These are phyloP conservation scores for Drosophila limbata DNA, from an alignment of 2,888 invertebrate species.

Conservation along the genomic window DNA sequence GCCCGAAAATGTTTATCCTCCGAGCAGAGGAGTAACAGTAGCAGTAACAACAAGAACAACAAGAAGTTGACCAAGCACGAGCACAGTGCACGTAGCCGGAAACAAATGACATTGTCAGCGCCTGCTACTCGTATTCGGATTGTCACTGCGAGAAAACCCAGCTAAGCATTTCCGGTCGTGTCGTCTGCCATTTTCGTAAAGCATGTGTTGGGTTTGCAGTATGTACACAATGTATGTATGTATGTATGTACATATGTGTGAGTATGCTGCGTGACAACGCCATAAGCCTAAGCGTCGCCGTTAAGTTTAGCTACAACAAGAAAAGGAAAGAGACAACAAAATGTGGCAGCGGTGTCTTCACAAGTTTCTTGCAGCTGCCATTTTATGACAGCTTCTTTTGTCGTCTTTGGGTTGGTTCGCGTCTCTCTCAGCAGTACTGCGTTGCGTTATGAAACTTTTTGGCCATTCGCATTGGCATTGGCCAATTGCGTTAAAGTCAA, in stretches of 20 bases:
- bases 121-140: conserved; percentile 30
- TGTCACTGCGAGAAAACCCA: conserved; percentile 67
- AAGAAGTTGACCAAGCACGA: conserved; percentile 54
- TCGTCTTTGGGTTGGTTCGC: conserved; percentile 31
- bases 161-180: conserved; percentile 75
- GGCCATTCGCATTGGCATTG: conserved; percentile 5
- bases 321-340: conserved; percentile 15
- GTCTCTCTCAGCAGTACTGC: neutral
- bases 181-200: conserved; percentile 43
- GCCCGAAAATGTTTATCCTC: conserved; percentile 14
- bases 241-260: conserved; percentile 6
- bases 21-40: conserved; percentile 2
- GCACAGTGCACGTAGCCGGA: conserved; percentile 76
- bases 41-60: conserved; percentile 6
- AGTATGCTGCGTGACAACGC: conserved; percentile 54
- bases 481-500: conserved; percentile 43
- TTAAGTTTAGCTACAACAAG: conserved; percentile 32
- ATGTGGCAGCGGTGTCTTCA: conserved; percentile 6
- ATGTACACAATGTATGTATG: conserved; percentile 1
- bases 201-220: conserved; percentile 29
- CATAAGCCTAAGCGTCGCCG: conserved; percentile 65
- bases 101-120: conserved; percentile 77
- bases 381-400: conserved; percentile 61
- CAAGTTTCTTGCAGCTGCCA: conserved; percentile 48
- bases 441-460: conserved; percentile 2